Evolutionary conservation across 2,797 vertebrate genomes (phyloP).

Genomic region (Petrocephalus sullivani): DNA sequence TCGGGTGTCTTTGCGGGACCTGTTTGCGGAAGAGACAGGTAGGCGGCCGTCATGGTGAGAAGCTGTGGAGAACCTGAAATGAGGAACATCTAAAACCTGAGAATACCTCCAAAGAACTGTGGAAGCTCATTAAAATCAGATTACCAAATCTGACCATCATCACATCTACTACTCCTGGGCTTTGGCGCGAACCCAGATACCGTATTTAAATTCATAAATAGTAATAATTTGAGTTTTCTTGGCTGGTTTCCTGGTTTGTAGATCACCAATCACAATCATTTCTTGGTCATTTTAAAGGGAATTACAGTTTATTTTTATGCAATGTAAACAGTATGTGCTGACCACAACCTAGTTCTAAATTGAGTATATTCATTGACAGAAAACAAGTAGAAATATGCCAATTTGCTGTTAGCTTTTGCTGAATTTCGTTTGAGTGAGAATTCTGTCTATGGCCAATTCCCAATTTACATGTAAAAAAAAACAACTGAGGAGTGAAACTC

Average conservation of each 20-base stretch:
- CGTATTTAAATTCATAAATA: background rate
- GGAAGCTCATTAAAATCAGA: background rate
- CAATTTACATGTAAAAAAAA: background rate
- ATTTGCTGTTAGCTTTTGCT: background rate
- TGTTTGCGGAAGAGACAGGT: slow-evolving; percentile 29
- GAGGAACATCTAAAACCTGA: background rate
- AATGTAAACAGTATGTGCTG: background rate
- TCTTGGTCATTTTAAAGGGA: background rate
- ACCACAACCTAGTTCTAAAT: background rate
- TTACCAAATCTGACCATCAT: background rate
- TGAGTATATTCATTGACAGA: background rate
- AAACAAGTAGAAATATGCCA: background rate
- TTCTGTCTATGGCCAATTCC: background rate
- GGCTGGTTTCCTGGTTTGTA: background rate
- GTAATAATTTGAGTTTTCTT: background rate
- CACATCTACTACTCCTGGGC: background rate
- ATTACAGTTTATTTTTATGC: background rate
- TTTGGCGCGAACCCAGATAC: background rate
- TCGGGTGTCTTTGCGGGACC: slow-evolving; percentile 41
- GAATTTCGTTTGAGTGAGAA: background rate
- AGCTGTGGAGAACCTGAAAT: background rate
- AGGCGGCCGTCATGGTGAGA: background rate
- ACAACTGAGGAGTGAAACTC: background rate
- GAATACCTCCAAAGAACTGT: background rate
- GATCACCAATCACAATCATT: background rate